Percentiles rank a stretch among this genome's conserved stretches.
These are phyloP conservation scores for Drosophila recens DNA, from an alignment of 2,888 invertebrate species.

Conservation along the genomic window DNA sequence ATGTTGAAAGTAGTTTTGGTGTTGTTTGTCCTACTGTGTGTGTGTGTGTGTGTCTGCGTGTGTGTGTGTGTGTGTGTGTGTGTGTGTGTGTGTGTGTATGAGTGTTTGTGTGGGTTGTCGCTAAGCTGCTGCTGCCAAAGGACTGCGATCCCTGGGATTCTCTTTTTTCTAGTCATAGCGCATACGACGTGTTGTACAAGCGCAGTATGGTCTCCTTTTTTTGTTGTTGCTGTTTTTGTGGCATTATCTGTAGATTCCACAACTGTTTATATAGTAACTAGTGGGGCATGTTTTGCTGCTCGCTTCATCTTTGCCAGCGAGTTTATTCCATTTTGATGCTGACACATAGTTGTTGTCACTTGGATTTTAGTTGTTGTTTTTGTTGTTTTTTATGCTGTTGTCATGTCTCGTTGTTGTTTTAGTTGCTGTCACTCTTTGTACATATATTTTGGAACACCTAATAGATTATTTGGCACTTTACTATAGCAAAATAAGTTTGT, in stretches of 20 bases:
- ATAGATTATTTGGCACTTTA: conserved; percentile 63
- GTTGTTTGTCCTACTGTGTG: conserved; percentile 18
- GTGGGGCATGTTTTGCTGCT: conserved; percentile 57
- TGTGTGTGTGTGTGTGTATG: conserved; percentile 21
- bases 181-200: conserved; percentile 56
- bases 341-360: conserved; percentile 59
- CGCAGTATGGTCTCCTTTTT: conserved; percentile 6
- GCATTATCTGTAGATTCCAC: conserved; percentile 51
- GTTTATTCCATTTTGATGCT: conserved; percentile 55
- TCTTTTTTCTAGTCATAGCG: conserved; percentile 26
- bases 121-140: conserved; percentile 44
- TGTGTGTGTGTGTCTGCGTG: conserved; percentile 17
- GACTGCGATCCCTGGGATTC: conserved; percentile 27
- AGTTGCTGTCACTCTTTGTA: conserved; percentile 32
- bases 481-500: conserved; percentile 42
- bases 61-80: background rate
- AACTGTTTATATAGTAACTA: conserved; percentile 40
- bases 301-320: conserved; percentile 22
- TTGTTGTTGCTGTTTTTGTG: conserved; percentile 11
- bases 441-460: conserved; percentile 38
- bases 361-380: conserved; percentile 5
- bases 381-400: conserved; percentile 19
- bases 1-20: conserved; percentile 50
- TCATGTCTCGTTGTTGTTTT: conserved; percentile 24
- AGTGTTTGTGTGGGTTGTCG: background rate